Evolutionary conservation across 2,888 invertebrate genomes (phyloP), one percentile per base, ranked within the genome.

Genomic region (Archaeoteleia sp.): DNA sequence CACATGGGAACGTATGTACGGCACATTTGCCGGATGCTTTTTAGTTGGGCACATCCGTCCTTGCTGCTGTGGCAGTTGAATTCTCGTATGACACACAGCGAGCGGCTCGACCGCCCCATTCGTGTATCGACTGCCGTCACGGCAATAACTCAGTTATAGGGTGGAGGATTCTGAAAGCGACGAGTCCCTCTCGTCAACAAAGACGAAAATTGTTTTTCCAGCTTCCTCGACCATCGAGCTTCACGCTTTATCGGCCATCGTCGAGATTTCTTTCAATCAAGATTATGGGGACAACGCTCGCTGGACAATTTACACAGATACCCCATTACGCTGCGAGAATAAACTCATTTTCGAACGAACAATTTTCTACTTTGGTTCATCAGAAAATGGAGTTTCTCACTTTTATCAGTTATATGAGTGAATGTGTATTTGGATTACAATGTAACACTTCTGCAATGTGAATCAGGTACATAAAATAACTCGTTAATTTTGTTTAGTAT

Each of bases 61-160:
- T 42, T 25, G 10, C 25, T 10, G 43, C 29, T 20, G 37, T 12
- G 29, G 30, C 15, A 30, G 37, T 30, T 45, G 63, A 42, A 63
- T 57, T 45, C 30, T 51, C 57, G 61, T 70, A 67, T 68, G 70
- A 67, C 70, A 70, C 67, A 68, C 61, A 68, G 60, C 70, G 27
- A 66, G 68, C 62, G 66, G 53, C 46, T 70, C 73, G 69, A 70
- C 74, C 75, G 71, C 73, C 73, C 72, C 55, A 79, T 74, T 67
- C 76, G 72, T 76, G 77, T 79, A 78, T 79, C 78, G 76, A 74
- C 72, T 74, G 29, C 48, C 54, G 53, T 58, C 67, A 46, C 39
- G 67, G 70, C 73, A 70, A 77, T 81, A 81, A 79, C 72, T 79
- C 72, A 77, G 67, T 81, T 80, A 77, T 74, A 61, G 55, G 46